These are phyloP conservation scores for Acanthisitta chloris DNA, from an alignment of 2,113 vertebrate species.

Conservation along the genomic window DNA sequence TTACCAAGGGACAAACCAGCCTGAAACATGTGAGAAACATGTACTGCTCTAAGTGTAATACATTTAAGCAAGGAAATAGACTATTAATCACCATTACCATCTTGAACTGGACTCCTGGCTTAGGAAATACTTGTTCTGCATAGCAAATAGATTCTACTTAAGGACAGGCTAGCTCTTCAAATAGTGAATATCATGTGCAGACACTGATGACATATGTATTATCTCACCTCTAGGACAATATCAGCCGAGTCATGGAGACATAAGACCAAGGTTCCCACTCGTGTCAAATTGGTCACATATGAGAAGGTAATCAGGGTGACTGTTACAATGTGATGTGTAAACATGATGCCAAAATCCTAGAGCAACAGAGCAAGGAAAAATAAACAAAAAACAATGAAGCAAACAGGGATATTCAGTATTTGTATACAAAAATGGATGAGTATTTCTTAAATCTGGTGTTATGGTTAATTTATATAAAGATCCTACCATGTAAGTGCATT, in stretches of 20 bases:
- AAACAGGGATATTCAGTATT: background rate
- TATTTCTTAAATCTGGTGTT: background rate
- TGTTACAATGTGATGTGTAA: slow-evolving; percentile 88
- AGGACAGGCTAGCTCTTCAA: background rate
- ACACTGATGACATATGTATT: background rate
- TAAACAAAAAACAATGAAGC: background rate
- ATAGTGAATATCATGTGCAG: background rate
- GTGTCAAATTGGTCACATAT: slow-evolving; percentile 94
- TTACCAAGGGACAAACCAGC: background rate
- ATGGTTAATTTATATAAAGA: background rate
- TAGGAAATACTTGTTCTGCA: background rate
- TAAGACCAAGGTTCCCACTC: slow-evolving; percentile 89
- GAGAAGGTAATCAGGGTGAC: slow-evolving; percentile 89
- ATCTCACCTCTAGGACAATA: slow-evolving; percentile 91
- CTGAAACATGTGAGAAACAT: background rate
- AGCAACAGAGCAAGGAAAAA: background rate
- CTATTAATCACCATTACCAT: background rate
- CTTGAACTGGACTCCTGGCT: background rate
- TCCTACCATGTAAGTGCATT: background rate
- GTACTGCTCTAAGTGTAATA: rapidly evolving
- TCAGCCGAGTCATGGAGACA: slow-evolving; percentile 91
- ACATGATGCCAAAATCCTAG: slow-evolving; percentile 95
- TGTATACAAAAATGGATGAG: background rate
- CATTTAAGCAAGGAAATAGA: background rate
- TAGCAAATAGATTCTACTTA: background rate